Evolutionary conservation across 2,888 invertebrate genomes (phyloP), one percentile per base, ranked within the genome.

Genomic region (Acrobasis consociella): DNA sequence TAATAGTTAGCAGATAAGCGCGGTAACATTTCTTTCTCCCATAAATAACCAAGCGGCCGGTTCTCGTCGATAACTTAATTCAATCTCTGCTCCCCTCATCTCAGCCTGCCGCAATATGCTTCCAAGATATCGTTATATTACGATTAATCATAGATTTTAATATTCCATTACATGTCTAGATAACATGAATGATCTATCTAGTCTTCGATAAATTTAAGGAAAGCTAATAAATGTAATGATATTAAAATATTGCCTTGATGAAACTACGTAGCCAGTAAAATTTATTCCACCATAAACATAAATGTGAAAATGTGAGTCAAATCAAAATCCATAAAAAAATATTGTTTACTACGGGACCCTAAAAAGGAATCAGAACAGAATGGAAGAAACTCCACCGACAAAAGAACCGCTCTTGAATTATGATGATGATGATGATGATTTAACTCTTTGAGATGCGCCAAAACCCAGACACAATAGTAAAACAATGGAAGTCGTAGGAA

Each of bases 61-160:
- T 78, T 74, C 31, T 31, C 81, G 79, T 80, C 83, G 84, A 89
- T 89, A 86, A 86, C 82, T 87, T 90, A 90, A 90, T 90, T 89
- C 88, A 86, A 89, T 89, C 85, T 85, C 78, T 71, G 77, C 80
- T 82, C 86, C 89, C 90, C 86, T 84, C 85, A 80, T 88, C 86
- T 85, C 82, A 77, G 8, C 75, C 73, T 16, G 56, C 65, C 66
- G 79, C 82, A 83, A 84, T 86, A 86, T 82, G 85, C 77, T 81
- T 69, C 69, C 71, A 72, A 73, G 74, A 78, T 76, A 79, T 76
- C 39, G 78, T 74, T 72, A 72, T 71, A 71, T 83, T 82, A 87
- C 85, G 78, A 82, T 77, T 37, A 56, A 61, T 53, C 31, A 52
- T 46, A 46, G 53, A 46, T 46, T 17, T 49, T 15, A 22, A 58